Base-by-base conservation (phyloP, 2,888 invertebrate species). In the Nyleta sp. region DNA sequence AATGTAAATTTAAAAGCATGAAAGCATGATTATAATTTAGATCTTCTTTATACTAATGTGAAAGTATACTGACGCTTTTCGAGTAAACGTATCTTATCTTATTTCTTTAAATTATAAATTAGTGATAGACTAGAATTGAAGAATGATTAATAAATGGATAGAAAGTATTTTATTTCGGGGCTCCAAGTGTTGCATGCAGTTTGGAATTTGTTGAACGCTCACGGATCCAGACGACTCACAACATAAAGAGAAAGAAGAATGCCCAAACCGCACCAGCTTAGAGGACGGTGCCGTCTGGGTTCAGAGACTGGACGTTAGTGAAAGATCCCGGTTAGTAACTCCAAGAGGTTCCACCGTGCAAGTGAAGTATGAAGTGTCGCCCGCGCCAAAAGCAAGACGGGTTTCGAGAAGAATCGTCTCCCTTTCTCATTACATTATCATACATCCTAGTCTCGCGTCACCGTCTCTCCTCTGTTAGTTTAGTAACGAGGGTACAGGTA, bases 301-400 rank as follows among this genome's bases (percentile, higher is more conserved):
- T 35, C 33, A 70, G 53, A 68, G 40, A 71, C 65, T 65, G 71
- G 42, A 71, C 68, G 72, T 82, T 82, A 81, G 81, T 76, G 42
- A 68, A 42, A 75, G 55, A 76, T 65, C 80, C 79, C 79, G 72
- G 82, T 83, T 80, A 81, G 80, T 81, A 60, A 15, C 28, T 79
- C 73, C 46, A 46, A 76, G 72, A 73, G 67, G 77, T 77, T 70
- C 68, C 70, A 77, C 80, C 64, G 80, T 80, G 80, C 80, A 80
- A 60, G 78, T 78, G 78, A 73, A 83, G 80, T 68, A 82, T 84
- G 38, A 38, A 38, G 38, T 38, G 18, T 42, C 83, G 90, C 90
- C 90, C 90, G 90, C 90, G 86, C 88, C 90, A 88, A 89, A 90
- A 90, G 89, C 87, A 83, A 86, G 85, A 84, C 85, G 85, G 87